A percentile compares a stretch with the other conserved stretches of the same genome.
Conservation (phyloP, 2,888 invertebrate species). For the Xanthia icteritia region DNA sequence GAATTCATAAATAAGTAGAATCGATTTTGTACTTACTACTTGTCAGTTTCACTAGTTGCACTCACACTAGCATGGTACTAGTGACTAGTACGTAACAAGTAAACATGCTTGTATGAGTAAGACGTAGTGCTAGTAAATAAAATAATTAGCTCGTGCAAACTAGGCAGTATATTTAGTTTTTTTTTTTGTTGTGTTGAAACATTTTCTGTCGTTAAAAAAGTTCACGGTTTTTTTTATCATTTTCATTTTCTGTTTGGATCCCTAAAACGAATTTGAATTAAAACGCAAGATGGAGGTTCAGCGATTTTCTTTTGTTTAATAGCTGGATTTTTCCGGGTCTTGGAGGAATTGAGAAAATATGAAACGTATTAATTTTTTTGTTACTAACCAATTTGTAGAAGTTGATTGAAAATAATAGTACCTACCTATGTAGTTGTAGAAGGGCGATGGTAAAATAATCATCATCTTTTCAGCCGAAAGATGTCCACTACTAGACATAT, state of each 20-base stretch:
- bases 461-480: too few species aligned
- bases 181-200: not conserved
- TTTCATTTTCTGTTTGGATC: not conserved
- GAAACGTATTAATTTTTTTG: not conserved
- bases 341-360: conserved; percentile 25
- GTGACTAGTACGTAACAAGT: not conserved
- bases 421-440: too few species aligned
- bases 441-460: not conserved
- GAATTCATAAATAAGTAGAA: too few species aligned
- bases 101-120: not conserved
- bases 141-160: not conserved
- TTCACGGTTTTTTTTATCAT: not conserved
- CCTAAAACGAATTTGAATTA: conserved; percentile 33
- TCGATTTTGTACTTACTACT: not conserved
- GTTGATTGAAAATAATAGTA: conserved; percentile 12
- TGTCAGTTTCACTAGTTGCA: not conserved
- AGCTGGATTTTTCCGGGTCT: conserved; percentile 34
- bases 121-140: not conserved
- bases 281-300: conserved; percentile 28
- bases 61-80: too few species aligned
- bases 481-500: too few species aligned
- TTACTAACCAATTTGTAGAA: conserved; percentile 18
- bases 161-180: not conserved
- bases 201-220: not conserved
- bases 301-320: conserved; percentile 44